These are phyloP conservation scores for Epizoanthus ramosus DNA, from an alignment of 92 coral and sea anemone genomes.

Conservation along the genomic window DNA sequence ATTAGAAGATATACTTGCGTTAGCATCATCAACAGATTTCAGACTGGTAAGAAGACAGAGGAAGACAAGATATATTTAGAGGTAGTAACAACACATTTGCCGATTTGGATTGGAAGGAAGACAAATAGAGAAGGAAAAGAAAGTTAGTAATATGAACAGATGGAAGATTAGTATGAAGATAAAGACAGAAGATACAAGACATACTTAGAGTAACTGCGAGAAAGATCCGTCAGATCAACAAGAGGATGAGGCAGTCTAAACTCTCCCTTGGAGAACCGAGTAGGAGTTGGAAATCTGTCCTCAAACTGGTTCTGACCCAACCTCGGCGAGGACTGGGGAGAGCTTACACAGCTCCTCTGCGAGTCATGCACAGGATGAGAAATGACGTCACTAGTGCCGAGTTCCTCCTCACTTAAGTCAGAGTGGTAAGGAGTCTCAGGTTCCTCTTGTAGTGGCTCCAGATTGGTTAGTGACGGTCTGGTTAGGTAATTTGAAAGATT, in stretches of 20 bases:
- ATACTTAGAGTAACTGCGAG: not conserved
- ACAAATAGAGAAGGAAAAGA: too few relatives aligned
- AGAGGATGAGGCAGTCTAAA: conserved; percentile 5
- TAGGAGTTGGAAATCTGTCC: conserved; percentile 10
- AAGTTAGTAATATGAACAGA: too few relatives aligned
- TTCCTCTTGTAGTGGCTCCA: conserved; percentile 5
- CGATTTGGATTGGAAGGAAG: too few relatives aligned
- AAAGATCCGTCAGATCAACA: not conserved
- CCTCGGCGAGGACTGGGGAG: not conserved
- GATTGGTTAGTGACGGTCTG: not conserved
- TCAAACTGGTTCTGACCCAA: not conserved
- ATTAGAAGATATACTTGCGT: too few relatives aligned
- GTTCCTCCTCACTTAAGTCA: conserved; percentile 1
- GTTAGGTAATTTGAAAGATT: not conserved
- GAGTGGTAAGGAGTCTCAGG: not conserved
- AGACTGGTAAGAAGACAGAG: too few relatives aligned
- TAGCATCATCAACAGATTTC: too few relatives aligned
- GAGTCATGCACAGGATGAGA: not conserved
- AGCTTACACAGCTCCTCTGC: not conserved
- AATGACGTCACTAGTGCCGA: not conserved
- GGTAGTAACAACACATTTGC: too few relatives aligned
- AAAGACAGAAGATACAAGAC: not conserved
- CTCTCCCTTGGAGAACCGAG: conserved; percentile 19
- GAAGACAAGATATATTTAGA: too few relatives aligned
- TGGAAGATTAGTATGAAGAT: too few relatives aligned